phyloP scores from a whole-genome alignment of 2,797 vertebrate genomes.

The Lepidocolaptes lacrymiger region DNA sequence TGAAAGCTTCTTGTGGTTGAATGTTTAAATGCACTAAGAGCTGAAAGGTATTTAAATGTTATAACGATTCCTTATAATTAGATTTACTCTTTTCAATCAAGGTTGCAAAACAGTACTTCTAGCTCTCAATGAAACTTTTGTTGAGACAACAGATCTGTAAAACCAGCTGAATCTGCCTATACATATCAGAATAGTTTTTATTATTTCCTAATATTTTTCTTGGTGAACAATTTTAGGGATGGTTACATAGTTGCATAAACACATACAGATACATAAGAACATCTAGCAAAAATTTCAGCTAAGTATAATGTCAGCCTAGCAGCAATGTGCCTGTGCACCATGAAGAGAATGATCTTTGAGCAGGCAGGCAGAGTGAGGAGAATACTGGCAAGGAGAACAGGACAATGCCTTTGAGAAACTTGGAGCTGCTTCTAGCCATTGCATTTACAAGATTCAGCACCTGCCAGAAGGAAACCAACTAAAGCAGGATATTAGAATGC shows the following conservation, averaged over 20 bases:
- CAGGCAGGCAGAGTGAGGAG: not conserved
- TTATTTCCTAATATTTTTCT: conserved; percentile 48
- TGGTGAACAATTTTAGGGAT: conserved; percentile 14
- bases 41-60: conserved; percentile 70
- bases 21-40: conserved; percentile 25
- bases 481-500: conserved; percentile 34
- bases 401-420: not conserved
- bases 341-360: conserved; percentile 4
- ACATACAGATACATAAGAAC: not conserved
- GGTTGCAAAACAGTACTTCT: conserved; percentile 60
- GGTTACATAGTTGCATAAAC: not conserved
- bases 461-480: conserved; percentile 5
- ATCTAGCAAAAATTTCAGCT: conserved; percentile 13
- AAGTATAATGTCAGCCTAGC: conserved; percentile 34
- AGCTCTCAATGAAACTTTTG: conserved; percentile 44
- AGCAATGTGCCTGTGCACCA: not conserved
- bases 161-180: conserved; percentile 45
- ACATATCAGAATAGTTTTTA: conserved; percentile 41
- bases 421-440: not conserved
- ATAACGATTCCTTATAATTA: conserved; percentile 68
- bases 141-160: conserved; percentile 24
- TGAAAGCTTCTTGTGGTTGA: conserved; percentile 48
- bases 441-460: not conserved
- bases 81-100: conserved; percentile 72
- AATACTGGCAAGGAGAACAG: not conserved